A percentile compares a stretch with the other conserved stretches of the same genome.
phyloP scores from a whole-genome alignment of 2,888 invertebrate species.

The Megalurothrips usitatus region DNA sequence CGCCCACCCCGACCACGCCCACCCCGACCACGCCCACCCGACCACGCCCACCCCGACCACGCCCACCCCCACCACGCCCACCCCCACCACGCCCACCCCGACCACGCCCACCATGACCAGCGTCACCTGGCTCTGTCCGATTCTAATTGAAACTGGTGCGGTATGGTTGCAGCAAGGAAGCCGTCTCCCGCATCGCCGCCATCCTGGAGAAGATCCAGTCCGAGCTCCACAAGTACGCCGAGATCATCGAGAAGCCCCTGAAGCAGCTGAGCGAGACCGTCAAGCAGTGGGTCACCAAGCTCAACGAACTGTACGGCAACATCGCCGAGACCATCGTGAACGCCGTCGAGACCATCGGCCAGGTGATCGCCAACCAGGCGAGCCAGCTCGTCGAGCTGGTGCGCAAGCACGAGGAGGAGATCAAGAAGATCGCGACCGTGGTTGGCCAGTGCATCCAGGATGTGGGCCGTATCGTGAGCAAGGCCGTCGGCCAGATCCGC shows the following conservation, averaged over 20 bases:
- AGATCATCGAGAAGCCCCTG: constrained; percentile 40
- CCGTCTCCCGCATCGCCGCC: constrained; percentile 45
- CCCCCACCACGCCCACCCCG: too few species aligned
- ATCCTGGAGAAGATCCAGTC: constrained; percentile 41
- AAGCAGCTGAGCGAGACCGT: constrained; percentile 45
- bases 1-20: too few species aligned
- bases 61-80: too few species aligned
- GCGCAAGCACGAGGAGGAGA: constrained; percentile 62
- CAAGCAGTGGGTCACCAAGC: constrained; percentile 43
- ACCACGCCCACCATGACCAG: too few species aligned
- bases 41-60: too few species aligned
- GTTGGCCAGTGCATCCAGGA: constrained; percentile 53
- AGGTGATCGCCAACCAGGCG: constrained; percentile 46
- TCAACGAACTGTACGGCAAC: constrained; percentile 47
- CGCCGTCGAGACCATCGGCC: constrained; percentile 49
- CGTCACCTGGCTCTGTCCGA: too few species aligned
- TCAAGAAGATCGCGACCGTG: constrained; percentile 56
- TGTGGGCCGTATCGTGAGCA: constrained; percentile 44
- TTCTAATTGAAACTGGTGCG: too few species aligned
- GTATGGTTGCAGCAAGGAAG: constrained; percentile 43
- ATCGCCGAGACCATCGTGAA: constrained; percentile 47
- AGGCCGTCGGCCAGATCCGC: constrained; percentile 42
- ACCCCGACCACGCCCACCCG: too few species aligned
- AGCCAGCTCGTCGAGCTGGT: constrained; percentile 52
- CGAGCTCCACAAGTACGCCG: neutral